Evolutionary conservation across 53 echinoderm and acorn worm species (phyloP).

Genomic region (Paracentrotus lividus): DNA sequence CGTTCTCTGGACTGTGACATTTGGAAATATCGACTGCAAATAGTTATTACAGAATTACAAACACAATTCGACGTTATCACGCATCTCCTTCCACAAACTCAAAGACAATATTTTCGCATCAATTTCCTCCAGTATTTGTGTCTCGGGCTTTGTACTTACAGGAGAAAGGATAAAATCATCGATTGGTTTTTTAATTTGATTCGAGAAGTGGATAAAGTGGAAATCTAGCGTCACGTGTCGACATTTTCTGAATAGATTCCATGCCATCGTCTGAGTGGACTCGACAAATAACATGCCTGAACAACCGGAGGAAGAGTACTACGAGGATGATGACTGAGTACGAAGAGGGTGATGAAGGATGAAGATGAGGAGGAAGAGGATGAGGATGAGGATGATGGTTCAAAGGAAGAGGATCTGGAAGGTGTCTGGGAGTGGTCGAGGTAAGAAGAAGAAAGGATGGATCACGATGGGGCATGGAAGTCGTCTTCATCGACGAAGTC

Average conservation of each 20-base stretch:
- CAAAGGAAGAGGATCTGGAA: conserved; percentile 77
- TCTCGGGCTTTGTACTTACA: background rate
- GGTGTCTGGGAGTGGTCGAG: conserved; percentile 73
- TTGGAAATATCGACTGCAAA: background rate
- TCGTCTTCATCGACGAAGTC: conserved; percentile 77
- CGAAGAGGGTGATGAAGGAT: conserved; percentile 55
- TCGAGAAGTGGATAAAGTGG: background rate
- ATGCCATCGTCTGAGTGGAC: background rate
- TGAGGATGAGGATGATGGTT: conserved; percentile 63
- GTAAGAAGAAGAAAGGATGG: conserved; percentile 70
- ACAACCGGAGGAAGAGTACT: conserved; percentile 67
- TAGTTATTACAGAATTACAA: background rate
- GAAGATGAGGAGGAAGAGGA: conserved; percentile 65
- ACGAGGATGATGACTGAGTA: conserved; percentile 62
- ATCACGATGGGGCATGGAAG: conserved; percentile 85
- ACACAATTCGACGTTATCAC: too few species aligned
- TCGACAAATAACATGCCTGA: conserved; percentile 60
- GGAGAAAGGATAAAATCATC: background rate
- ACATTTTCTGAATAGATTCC: conserved; percentile 3
- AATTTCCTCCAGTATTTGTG: background rate
- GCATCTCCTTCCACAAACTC: too few species aligned
- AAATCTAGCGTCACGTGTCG: background rate
- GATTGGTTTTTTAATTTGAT: conserved; percentile 28
- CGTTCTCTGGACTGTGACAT: background rate
- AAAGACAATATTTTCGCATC: too few species aligned